Percentiles rank a stretch among this genome's conserved stretches.
phyloP scores from a whole-genome alignment of 2,113 vertebrate species.

The Lipotes vexillifer region DNA sequence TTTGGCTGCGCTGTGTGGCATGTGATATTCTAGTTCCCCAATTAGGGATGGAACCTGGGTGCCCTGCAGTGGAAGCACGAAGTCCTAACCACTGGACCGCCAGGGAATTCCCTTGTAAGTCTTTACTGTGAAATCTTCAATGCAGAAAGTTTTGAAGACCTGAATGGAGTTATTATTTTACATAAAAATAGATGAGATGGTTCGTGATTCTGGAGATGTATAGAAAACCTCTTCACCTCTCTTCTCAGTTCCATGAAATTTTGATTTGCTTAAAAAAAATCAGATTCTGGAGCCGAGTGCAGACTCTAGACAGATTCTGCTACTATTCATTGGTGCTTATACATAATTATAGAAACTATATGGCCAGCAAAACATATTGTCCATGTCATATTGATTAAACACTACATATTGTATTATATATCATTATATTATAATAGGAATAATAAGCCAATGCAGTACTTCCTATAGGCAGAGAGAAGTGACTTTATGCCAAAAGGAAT shows the following conservation, averaged over 20 bases:
- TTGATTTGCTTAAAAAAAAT: not conserved
- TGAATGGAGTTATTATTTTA: not conserved
- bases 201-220: not conserved
- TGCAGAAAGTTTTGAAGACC: not conserved
- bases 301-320: not conserved
- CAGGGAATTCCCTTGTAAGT: not conserved
- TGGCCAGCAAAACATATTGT: not conserved
- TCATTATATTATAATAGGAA: not conserved
- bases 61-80: accelerated
- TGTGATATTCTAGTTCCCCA: not conserved
- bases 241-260: not conserved
- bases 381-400: not conserved
- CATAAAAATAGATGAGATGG: not conserved
- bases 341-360: not conserved
- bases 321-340: not conserved
- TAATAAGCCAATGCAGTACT: not conserved
- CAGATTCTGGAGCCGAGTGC: not conserved
- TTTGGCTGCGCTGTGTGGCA: not conserved
- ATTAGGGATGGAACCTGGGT: not conserved
- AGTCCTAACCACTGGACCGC: not conserved
- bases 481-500: not conserved
- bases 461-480: not conserved
- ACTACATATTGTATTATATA: not conserved
- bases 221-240: not conserved
- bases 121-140: not conserved